Base-by-base conservation (phyloP, 2,888 invertebrate species). In the Camponotus fellah region DNA sequence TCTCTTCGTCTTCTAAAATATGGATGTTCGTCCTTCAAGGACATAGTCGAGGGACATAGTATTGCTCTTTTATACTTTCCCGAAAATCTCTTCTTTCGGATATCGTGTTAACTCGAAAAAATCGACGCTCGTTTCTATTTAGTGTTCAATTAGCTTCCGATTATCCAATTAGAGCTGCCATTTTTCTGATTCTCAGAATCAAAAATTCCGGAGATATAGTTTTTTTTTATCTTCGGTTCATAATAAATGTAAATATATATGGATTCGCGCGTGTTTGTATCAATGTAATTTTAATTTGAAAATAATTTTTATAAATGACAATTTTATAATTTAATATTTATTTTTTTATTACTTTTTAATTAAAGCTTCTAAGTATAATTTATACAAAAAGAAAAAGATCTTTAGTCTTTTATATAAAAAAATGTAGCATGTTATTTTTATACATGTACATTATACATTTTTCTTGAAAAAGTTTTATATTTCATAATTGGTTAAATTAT, bases 91-190 rank as follows among this genome's bases (percentile, higher is more conserved):
- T 26, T 34, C 12, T 21, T 65, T 21, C n/a, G n/a, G 12, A 74
- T 77, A 56, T n/a, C 43, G 56, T 14, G 9, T 62, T 49, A 62
- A 17, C 9, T 66, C 58, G 17, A 68, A 40, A 26, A 56, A 10
- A 56, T 75, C 37, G 17, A 46, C 46, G 49, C 17, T 75, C 64
- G 34, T 75, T 75, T 76, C 34, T 37, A 60, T 26, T 43, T 43
- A 46, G 4, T 26, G 40, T 65, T 76, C 17, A 17, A 76, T 65
- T 65, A 76, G 32, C 56, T 66, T 66, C 26, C 66, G 34, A 8
- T 66, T 43, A 66, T 43, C 32, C 60, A 32, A 62, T 62, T 34
- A 17, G 32, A 32, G 34, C 17, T 62, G 62, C 62, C 62, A 62
- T 32, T 62, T 65, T 17, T 62, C 8, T n/a, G 43, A 60, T 32